Evolutionary conservation across 2,113 vertebrate genomes (phyloP), one percentile per base, ranked within the genome.

Genomic region (Neolamprologus sp.): DNA sequence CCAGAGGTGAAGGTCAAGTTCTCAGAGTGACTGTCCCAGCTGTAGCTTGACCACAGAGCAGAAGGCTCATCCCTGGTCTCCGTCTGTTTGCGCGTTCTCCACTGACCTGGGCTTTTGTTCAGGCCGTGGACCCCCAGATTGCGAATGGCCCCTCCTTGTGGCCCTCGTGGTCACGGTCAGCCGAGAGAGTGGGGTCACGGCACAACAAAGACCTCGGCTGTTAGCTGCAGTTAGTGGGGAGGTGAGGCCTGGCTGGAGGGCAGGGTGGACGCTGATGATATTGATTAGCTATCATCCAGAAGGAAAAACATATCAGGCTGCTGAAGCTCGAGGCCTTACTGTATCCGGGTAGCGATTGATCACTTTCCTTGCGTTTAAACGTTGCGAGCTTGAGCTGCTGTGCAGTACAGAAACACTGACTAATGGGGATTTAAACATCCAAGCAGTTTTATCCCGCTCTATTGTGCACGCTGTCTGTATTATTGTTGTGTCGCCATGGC

Each of bases 1-100:
- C 82, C 84, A 87, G 89, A 93, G 93, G 94, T 95, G 85, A 95
- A 96, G 96, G 96, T 96, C 95, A 95, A 92, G 93, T 96, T 96
- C 58, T 83, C 80, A 89, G 88, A 91, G 91, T 93, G 91, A 90
- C 92, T 81, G 85, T 89, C 91, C 91, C 96, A 96, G 96, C 95
- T 96, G 96, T 82, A 92, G 87, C 86, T 86, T 45, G 7, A 93
- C 92, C 94, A 86, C 88, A 89, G 91, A 93, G 90, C 92, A 95
- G 94, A 96, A 91, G 85, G 90, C 82, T 90, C 82, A 47, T 84
- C 42, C 81, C 63, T 12, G 28, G 49, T 60, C 82, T 75, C 95
- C 92, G 91, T 95, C 95, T 95, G 95, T 93, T 90, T 87, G 92
- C 6, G 7, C 80, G 80, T 82, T 93, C 91, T 90, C 71, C 87